A percentile compares a stretch with the other conserved stretches of the same genome.
phyloP scores from a whole-genome alignment of 2,797 vertebrate species.

The Rhinatrema bivittatum region DNA sequence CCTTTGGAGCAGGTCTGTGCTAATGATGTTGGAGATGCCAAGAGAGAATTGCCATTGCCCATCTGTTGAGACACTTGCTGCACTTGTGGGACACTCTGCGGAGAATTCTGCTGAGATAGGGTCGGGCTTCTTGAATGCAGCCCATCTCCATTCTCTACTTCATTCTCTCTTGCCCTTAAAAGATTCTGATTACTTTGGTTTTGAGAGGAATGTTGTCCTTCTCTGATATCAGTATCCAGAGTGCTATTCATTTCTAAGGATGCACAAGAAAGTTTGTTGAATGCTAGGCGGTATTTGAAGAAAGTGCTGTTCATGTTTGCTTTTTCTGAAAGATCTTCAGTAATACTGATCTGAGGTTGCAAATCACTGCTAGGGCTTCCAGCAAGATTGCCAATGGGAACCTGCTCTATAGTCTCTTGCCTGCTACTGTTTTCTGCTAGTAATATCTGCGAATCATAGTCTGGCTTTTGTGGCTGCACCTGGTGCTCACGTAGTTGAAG shows the following conservation, averaged over 20 bases:
- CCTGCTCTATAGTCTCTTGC: constrained; percentile 45
- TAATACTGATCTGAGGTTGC: constrained; percentile 52
- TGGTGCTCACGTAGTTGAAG: constrained; percentile 58
- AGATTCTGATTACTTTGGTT: constrained; percentile 36
- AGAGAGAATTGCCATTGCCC: constrained; percentile 30
- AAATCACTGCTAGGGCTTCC: constrained; percentile 52
- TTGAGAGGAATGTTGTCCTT: constrained; percentile 43
- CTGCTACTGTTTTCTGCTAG: constrained; percentile 37
- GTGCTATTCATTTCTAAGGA: constrained; percentile 44
- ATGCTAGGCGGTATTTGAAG: constrained; percentile 58
- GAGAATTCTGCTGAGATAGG: constrained; percentile 28
- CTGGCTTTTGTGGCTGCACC: constrained; percentile 50
- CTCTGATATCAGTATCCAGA: constrained; percentile 35
- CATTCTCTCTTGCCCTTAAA: constrained; percentile 45
- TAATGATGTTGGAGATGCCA: constrained; percentile 8
- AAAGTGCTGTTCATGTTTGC: constrained; percentile 61
- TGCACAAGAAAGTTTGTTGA: constrained; percentile 61
- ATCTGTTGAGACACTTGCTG: constrained; percentile 42
- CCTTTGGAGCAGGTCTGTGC: constrained; percentile 26
- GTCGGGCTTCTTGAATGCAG: constrained; percentile 24
- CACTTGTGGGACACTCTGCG: constrained; percentile 54
- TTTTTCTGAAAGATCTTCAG: constrained; percentile 54
- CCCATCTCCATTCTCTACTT: constrained; percentile 37
- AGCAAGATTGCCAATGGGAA: constrained; percentile 52
- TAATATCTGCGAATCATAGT: constrained; percentile 36